These are phyloP conservation scores for Epinotia ramella DNA, from an alignment of 2,888 invertebrate genomes.

Conservation along the genomic window DNA sequence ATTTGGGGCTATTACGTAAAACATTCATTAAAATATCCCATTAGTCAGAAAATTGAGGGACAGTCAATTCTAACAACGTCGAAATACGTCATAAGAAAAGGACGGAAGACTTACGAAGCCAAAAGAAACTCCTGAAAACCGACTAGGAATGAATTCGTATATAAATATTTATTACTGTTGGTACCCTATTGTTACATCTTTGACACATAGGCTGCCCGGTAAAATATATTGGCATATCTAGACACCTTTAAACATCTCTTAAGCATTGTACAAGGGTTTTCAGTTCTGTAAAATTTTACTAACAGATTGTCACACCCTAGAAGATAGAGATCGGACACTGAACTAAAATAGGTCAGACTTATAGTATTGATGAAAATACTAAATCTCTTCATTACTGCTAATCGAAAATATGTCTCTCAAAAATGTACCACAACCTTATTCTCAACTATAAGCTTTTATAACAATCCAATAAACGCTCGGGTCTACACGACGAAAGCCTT, in stretches of 20 bases:
- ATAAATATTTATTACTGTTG: slow-evolving; percentile 66
- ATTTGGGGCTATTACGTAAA: slow-evolving; percentile 43
- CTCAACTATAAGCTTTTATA: slow-evolving; percentile 77
- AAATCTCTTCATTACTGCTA: slow-evolving; percentile 75
- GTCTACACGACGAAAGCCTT: slow-evolving; percentile 69
- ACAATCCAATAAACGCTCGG: slow-evolving; percentile 75
- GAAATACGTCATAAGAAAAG: slow-evolving; percentile 67
- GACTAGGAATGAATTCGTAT: slow-evolving; percentile 63
- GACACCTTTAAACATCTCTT: slow-evolving; percentile 49
- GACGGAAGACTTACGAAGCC: slow-evolving; percentile 83
- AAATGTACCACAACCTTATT: slow-evolving; percentile 82
- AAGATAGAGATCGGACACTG: slow-evolving; percentile 32
- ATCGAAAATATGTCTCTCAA: slow-evolving; percentile 83
- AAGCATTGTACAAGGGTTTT: slow-evolving; percentile 46
- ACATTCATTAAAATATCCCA: slow-evolving; percentile 47
- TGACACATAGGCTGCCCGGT: slow-evolving; percentile 73
- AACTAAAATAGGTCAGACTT: slow-evolving; percentile 63
- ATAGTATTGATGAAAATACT: slow-evolving; percentile 77
- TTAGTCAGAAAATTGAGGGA: slow-evolving; percentile 48
- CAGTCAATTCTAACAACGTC: slow-evolving; percentile 46
- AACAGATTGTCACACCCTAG: slow-evolving; percentile 50
- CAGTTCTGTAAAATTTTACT: slow-evolving; percentile 53
- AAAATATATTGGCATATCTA: slow-evolving; percentile 56
- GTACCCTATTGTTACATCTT: slow-evolving; percentile 80
- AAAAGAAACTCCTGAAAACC: slow-evolving; percentile 66